Evolutionary conservation across 2,888 invertebrate genomes (phyloP), one percentile per base, ranked within the genome.

Genomic region (Synergus gifuensis): DNA sequence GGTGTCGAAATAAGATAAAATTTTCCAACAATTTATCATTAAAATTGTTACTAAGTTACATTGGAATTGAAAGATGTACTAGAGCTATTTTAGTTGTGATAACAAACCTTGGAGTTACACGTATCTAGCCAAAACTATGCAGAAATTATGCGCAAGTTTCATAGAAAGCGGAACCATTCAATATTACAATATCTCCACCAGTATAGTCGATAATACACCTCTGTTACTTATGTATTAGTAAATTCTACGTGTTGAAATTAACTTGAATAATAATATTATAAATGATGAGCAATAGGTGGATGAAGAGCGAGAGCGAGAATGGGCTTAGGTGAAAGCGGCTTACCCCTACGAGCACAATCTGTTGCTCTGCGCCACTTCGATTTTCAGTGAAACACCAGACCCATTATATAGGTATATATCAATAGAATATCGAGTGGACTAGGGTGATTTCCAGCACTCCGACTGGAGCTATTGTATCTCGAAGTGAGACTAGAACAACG

Each of bases 321-420:
- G 83, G 83, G 80, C 81, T 84, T 82, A 83, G 82, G 83, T 83
- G 81, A 82, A 84, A 85, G 84, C 85, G 81, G 84, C 85, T 86
- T 85, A 85, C 79, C 80, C 81, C 79, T 83, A 80, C 81, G 78
- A 79, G 79, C 78, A 77, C 82, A 83, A 85, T 85, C 86, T 84
- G 85, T 86, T 85, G 84, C 66, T 78, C 79, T 79, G 76, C 76
- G 80, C 78, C 79, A 76, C 79, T 85, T 84, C 83, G 80, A 83
- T 85, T 85, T 84, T 82, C 81, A 81, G 79, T 54, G 79, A 76
- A 78, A 64, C 79, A 78, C 77, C 76, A 79, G 82, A 82, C 80
- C 77, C 78, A 54, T 73, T 73, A 73, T 49, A 67, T 67, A 67
- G 16, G 14, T 54, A 73, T 40, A 73, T 54, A 73, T 73, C 73